A percentile compares a stretch with the other conserved stretches of the same genome.
Conservation (phyloP, 2,797 vertebrate genomes). For the Enteromius thamalakanensis region DNA sequence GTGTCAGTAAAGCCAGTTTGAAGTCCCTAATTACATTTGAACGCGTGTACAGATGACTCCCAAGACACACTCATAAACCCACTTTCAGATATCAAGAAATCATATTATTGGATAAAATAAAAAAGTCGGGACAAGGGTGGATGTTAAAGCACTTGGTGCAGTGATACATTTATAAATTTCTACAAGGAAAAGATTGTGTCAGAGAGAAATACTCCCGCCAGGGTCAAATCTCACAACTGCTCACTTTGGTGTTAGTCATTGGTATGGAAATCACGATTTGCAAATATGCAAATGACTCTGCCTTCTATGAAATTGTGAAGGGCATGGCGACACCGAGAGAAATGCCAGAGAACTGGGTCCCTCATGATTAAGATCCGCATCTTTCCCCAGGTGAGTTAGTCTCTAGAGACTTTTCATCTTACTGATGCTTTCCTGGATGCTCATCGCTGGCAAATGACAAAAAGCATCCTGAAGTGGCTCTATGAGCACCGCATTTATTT, state of each 20-base stretch:
- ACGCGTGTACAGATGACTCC: slow-evolving; percentile 65
- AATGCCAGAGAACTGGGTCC: slow-evolving; percentile 75
- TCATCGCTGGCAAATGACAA: slow-evolving; percentile 73
- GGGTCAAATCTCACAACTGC: slow-evolving; percentile 30
- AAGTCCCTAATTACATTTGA: slow-evolving; percentile 73
- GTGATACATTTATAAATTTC: slow-evolving; percentile 2
- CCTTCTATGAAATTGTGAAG: slow-evolving; percentile 45
- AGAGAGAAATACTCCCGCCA: neutral
- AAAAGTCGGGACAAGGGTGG: neutral
- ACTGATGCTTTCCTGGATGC: slow-evolving; percentile 71
- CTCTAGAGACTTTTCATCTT: slow-evolving; percentile 76
- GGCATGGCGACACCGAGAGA: slow-evolving; percentile 50
- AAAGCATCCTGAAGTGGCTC: slow-evolving; percentile 39
- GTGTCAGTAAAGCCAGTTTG: slow-evolving; percentile 67
- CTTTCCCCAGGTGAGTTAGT: slow-evolving; percentile 67
- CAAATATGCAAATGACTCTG: slow-evolving; percentile 73
- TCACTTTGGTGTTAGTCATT: slow-evolving; percentile 21
- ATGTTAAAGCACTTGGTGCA: slow-evolving; percentile 5
- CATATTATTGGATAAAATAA: slow-evolving; percentile 16
- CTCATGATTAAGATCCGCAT: slow-evolving; percentile 75
- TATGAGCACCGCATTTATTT: slow-evolving; percentile 48
- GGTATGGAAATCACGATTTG: slow-evolving; percentile 63
- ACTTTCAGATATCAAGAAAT: slow-evolving; percentile 50
- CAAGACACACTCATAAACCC: slow-evolving; percentile 62
- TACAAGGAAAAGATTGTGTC: neutral